A percentile compares a stretch with the other conserved stretches of the same genome.
Conservation (phyloP, 92 coral and sea anemone genomes). For the Anthopleura xanthogrammica region DNA sequence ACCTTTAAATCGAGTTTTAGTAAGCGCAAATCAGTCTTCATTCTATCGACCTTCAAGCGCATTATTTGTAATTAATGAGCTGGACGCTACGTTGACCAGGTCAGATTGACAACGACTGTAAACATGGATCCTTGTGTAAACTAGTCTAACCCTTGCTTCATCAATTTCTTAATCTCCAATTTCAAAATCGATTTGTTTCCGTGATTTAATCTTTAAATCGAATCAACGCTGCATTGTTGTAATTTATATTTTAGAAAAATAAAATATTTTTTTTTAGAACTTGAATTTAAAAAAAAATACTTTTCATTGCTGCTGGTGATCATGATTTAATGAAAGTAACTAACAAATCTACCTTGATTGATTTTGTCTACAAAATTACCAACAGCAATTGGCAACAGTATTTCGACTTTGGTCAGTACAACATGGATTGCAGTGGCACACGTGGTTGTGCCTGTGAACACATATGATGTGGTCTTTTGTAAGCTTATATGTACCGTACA, state of each 20-base stretch:
- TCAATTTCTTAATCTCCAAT: neutral
- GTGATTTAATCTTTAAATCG: neutral
- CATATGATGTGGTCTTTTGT: no score
- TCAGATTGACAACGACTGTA: neutral
- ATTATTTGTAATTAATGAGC: no score
- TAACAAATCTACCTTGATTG: neutral
- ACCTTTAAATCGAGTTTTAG: no score
- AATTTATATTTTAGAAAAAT: neutral
- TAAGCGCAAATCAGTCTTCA: no score
- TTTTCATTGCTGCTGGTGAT: neutral
- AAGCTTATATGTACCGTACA: no score
- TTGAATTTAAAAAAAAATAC: neutral
- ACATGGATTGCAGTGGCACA: no score
- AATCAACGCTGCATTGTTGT: neutral
- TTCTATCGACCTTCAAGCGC: no score
- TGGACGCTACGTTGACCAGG: no score
- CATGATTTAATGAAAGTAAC: neutral
- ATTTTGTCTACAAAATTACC: no score
- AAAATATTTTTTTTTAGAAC: neutral
- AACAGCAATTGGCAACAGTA: no score
- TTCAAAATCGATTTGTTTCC: neutral
- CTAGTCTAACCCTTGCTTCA: neutral
- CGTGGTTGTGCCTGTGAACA: no score
- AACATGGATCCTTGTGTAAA: neutral
- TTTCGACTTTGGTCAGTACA: no score